phyloP scores from a whole-genome alignment of 2,113 vertebrate species.

The Oreochromis aureus region DNA sequence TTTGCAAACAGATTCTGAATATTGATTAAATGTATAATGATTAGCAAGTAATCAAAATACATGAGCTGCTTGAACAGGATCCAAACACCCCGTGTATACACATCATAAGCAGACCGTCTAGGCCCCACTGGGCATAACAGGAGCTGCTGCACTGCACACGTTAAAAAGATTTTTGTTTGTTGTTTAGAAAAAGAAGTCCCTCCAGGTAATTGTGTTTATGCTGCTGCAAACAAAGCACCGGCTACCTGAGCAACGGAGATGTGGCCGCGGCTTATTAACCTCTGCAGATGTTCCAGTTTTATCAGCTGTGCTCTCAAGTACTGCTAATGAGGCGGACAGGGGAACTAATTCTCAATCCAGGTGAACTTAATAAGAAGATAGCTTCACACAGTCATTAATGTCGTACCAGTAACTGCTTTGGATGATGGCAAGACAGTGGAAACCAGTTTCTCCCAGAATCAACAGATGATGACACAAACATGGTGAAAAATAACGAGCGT shows the following conservation, averaged over 20 bases:
- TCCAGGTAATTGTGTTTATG: background rate
- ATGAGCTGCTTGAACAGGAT: background rate
- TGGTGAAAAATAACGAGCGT: background rate
- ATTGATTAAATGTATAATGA: background rate
- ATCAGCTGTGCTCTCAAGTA: background rate
- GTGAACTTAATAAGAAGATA: background rate
- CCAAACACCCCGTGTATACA: background rate
- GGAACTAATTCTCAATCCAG: background rate
- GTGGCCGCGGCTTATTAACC: background rate
- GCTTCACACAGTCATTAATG: background rate
- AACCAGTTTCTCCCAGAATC: background rate
- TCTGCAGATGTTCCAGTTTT: background rate
- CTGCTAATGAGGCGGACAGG: background rate
- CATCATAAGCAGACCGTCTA: fast-evolving
- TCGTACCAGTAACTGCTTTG: background rate
- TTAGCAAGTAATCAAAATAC: background rate
- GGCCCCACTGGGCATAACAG: background rate
- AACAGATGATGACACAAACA: background rate
- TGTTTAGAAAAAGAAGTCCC: background rate
- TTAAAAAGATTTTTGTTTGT: background rate
- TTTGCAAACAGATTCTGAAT: background rate
- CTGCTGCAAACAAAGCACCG: background rate
- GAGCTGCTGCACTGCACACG: background rate
- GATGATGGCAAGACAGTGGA: background rate
- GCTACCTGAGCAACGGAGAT: background rate